These are phyloP conservation scores for Anas georgica DNA, from an alignment of 2,797 vertebrate species.

Conservation along the genomic window DNA sequence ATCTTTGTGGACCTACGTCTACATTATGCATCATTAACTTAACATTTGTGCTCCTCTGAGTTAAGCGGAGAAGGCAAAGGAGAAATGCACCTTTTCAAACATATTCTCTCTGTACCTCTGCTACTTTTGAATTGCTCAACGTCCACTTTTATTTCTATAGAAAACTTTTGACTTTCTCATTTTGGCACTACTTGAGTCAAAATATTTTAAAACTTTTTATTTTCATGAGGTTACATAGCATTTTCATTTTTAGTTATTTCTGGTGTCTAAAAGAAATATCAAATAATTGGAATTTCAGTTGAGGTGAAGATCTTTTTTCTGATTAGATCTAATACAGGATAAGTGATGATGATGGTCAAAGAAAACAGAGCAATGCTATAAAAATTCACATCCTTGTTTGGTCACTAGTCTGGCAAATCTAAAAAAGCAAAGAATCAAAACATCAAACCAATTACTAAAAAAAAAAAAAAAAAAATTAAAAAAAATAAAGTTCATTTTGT, in stretches of 20 bases:
- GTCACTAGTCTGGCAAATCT: not conserved
- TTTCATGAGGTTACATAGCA: not conserved
- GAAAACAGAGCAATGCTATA: not conserved
- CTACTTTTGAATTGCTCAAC: not conserved
- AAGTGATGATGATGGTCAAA: not conserved
- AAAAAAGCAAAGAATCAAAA: not conserved
- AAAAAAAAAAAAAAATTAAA: not conserved
- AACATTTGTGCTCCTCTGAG: not conserved
- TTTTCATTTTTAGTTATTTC: not conserved
- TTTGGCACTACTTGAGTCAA: not conserved
- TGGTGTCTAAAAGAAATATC: not conserved
- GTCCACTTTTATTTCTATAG: not conserved
- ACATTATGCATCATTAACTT: not conserved
- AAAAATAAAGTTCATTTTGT: not conserved
- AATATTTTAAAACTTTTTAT: not conserved
- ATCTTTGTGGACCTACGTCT: not conserved
- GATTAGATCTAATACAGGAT: not conserved
- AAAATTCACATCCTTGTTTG: not conserved
- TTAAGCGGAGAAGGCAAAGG: not conserved
- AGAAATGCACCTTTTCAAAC: not conserved
- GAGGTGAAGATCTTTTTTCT: not conserved
- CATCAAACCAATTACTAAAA: not conserved
- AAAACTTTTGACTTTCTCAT: not conserved
- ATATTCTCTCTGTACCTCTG: not conserved
- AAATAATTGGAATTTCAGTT: not conserved